These are phyloP conservation scores for Xestia sexstrigata DNA, from an alignment of 2,888 invertebrate species.

Conservation along the genomic window DNA sequence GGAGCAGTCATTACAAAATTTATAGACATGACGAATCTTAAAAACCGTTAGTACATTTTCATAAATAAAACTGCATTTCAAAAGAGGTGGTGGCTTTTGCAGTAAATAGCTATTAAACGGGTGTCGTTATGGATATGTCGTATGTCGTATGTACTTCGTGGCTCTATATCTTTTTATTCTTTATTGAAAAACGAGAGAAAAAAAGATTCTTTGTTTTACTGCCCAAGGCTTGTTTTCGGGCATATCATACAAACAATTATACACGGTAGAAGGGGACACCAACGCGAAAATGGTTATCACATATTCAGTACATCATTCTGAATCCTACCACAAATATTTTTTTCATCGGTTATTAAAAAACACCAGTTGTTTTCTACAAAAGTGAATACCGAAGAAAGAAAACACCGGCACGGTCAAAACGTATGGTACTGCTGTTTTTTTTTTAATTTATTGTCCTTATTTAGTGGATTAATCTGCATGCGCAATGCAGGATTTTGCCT, in stretches of 20 bases:
- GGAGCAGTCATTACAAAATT: slow-evolving; percentile 26
- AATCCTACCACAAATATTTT: no score
- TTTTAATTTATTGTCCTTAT: no score
- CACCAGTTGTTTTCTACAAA: no score
- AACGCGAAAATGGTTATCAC: no score
- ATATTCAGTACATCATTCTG: no score
- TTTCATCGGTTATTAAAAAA: no score
- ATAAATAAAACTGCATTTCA: not conserved
- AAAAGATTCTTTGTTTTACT: not conserved
- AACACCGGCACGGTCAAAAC: no score
- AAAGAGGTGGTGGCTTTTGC: not conserved
- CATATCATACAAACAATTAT: not conserved
- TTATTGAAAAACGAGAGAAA: not conserved
- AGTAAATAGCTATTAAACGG: not conserved
- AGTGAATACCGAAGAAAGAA: no score
- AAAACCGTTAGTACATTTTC: not conserved
- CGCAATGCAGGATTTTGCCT: not conserved
- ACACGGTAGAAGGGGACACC: no score
- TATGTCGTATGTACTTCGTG: no score
- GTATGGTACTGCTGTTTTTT: no score
- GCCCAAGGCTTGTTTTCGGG: not conserved
- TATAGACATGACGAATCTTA: slow-evolving; percentile 26
- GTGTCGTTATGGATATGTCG: not conserved
- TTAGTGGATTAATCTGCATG: no score
- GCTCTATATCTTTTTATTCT: not conserved